A percentile compares a stretch with the other conserved stretches of the same genome.
Conservation (phyloP, 2,113 vertebrate species). For the Orthonyx spaldingii region DNA sequence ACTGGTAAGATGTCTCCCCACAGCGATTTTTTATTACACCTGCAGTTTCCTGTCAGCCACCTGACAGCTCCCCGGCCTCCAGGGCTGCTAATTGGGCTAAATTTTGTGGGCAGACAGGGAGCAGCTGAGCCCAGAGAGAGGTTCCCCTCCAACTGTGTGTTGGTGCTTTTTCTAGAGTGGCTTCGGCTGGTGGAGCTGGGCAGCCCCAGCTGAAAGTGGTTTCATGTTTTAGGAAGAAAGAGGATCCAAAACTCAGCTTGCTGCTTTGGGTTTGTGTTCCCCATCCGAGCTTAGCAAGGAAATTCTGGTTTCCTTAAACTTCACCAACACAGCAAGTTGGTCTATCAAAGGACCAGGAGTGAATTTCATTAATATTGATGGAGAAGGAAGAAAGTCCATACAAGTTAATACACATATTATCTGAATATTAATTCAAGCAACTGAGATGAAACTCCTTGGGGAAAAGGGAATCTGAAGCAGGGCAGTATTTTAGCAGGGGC, state of each 20-base stretch:
- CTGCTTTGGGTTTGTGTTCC: background rate
- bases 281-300: background rate
- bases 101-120: background rate
- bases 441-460: background rate
- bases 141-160: background rate
- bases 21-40: background rate
- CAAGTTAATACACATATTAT: background rate
- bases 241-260: background rate
- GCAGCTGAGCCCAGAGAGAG: background rate
- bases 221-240: background rate
- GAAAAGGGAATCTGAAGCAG: background rate
- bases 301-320: background rate
- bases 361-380: background rate
- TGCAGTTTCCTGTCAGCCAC: background rate
- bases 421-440: background rate
- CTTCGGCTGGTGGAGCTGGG: background rate
- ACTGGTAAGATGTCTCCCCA: fast-evolving
- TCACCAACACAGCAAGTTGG: fast-evolving
- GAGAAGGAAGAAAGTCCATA: background rate
- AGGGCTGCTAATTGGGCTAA: background rate
- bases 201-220: background rate
- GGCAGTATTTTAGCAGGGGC: background rate
- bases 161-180: background rate
- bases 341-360: background rate
- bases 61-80: background rate